These are phyloP conservation scores for Ciconia nigra DNA, from an alignment of 2,797 vertebrate genomes.

Conservation along the genomic window DNA sequence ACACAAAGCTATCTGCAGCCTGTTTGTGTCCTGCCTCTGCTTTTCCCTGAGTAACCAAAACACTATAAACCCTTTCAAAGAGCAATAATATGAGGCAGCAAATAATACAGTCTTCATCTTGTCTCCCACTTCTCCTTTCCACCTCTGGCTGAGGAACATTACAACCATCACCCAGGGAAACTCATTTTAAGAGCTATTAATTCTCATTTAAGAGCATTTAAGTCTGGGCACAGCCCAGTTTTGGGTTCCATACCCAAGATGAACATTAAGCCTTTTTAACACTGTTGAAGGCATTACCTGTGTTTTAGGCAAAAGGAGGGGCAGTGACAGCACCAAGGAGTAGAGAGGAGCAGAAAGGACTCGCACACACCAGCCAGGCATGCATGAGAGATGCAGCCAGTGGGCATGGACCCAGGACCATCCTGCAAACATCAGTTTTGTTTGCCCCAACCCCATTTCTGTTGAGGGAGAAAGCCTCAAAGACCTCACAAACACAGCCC, in stretches of 20 bases:
- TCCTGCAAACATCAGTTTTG: accelerated
- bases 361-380: not conserved
- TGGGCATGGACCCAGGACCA: accelerated
- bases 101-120: not conserved
- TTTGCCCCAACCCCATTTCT: not conserved
- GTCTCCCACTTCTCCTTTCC: not conserved
- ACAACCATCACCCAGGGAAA: not conserved
- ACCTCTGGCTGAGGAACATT: not conserved
- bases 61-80: not conserved
- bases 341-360: not conserved
- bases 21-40: not conserved
- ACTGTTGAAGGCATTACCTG: accelerated
- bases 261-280: not conserved
- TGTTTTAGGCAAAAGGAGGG: not conserved
- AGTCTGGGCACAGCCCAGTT: not conserved
- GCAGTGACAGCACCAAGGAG: not conserved
- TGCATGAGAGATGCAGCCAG: accelerated
- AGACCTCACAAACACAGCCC: not conserved
- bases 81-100: not conserved
- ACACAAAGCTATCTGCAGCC: slow-evolving; percentile 41
- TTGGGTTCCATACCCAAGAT: not conserved
- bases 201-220: not conserved
- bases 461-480: not conserved
- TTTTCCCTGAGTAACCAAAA: not conserved
- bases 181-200: not conserved